Base-by-base conservation (phyloP, 2,113 vertebrate genomes). In the Paraplagusia blochii region DNA sequence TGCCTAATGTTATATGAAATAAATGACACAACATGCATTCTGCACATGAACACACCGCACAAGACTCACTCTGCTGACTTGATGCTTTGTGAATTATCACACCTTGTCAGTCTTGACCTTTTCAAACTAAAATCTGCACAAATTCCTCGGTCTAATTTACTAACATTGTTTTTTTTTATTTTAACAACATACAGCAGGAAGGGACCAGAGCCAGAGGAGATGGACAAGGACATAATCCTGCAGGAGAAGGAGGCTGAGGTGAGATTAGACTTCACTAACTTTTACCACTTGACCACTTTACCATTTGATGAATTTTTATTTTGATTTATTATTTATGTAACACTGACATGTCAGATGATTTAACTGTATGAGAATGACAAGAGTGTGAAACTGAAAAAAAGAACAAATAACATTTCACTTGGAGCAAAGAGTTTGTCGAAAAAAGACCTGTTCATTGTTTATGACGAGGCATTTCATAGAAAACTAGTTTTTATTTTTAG, bases 221-320 rank as follows among this genome's bases (percentile, higher is more conserved):
- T 92, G 84, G 95, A 98, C 80, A 99, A 98, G 89, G 97, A 99
- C 64, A 94, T 97, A 66, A 99, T 99, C 81, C 88, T 99, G 36
- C 91, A 91, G 83, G 96, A 97, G 89, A 99, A 99, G 89, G 97
- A 99, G 88, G 96, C 96, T 62, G 97, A 99, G 91, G 97, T 99
- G 82, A 56, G 69, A 45, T n/a, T 38, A 19, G 1, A 35, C 15
- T n/a, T n/a, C n/a, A n/a, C n/a, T 50, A 19, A 15, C 9, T 8
- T 29, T 29, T 29, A 29, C 22, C 6, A 29, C 22, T 4, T 29
- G 6, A n/a, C n/a, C n/a, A n/a, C n/a, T n/a, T n/a, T n/a, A n/a
- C n/a, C n/a, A n/a, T n/a, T n/a, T n/a, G n/a, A n/a, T n/a, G n/a
- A n/a, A n/a, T n/a, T n/a, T n/a, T n/a, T n/a, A n/a, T n/a, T n/a